phyloP scores from a whole-genome alignment of 2,888 invertebrate genomes.

The Sphaerophoria rueppellii region DNA sequence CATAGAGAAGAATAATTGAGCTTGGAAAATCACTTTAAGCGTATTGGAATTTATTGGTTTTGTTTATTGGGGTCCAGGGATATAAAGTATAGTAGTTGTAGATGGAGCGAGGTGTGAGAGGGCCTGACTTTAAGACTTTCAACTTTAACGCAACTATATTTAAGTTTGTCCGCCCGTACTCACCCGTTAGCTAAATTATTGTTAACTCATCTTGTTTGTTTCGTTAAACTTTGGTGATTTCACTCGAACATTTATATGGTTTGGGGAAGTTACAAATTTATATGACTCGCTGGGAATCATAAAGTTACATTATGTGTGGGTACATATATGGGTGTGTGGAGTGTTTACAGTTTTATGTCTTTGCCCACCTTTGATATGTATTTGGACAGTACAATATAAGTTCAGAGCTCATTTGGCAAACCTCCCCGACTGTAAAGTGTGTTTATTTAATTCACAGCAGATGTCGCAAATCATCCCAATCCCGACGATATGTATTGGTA shows the following conservation, averaged over 20 bases:
- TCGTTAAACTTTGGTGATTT: slow-evolving; percentile 57
- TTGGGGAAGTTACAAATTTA: slow-evolving; percentile 47
- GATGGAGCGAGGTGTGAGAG: neutral
- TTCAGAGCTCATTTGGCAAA: slow-evolving; percentile 15
- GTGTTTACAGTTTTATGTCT: neutral
- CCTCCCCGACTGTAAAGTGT: slow-evolving; percentile 33
- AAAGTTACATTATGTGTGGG: slow-evolving; percentile 4
- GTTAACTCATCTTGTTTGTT: slow-evolving; percentile 50
- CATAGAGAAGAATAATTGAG: slow-evolving; percentile 40
- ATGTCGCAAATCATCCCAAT: slow-evolving; percentile 54
- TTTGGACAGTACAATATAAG: neutral
- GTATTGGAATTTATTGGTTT: slow-evolving; percentile 71
- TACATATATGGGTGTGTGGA: neutral
- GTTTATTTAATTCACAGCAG: slow-evolving; percentile 43
- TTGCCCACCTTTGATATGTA: neutral
- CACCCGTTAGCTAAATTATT: slow-evolving; percentile 11
- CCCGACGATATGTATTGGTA: slow-evolving; percentile 19
- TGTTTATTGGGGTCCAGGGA: slow-evolving; percentile 49
- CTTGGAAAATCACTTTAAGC: slow-evolving; percentile 67
- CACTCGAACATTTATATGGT: slow-evolving; percentile 22
- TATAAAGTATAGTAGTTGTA: neutral
- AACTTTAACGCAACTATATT: slow-evolving; percentile 30
- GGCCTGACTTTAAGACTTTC: slow-evolving; percentile 24
- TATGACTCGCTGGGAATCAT: slow-evolving; percentile 18
- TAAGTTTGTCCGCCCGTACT: slow-evolving; percentile 19